These are phyloP conservation scores for Botia kubotai DNA, from an alignment of 2,797 vertebrate species.

Conservation along the genomic window DNA sequence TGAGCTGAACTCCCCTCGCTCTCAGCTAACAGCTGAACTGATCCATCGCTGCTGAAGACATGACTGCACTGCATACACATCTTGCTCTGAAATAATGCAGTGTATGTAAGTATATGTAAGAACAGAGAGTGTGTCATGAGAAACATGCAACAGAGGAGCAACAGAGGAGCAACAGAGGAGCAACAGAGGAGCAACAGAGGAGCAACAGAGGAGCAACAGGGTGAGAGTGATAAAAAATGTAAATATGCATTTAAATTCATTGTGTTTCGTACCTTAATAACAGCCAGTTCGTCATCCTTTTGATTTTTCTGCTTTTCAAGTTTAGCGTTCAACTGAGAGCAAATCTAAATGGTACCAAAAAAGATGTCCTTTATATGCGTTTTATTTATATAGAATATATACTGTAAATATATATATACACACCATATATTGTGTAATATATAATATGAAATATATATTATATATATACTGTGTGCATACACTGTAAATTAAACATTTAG, in stretches of 20 bases:
- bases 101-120: background rate
- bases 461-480: background rate
- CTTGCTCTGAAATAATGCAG: conserved; percentile 33
- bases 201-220: too few species aligned
- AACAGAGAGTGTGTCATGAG: background rate
- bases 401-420: background rate
- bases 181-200: too few species aligned
- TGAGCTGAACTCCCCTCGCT: conserved; percentile 24
- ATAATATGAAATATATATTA: background rate
- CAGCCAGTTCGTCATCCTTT: conserved; percentile 84
- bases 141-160: conserved; percentile 1
- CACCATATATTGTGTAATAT: background rate
- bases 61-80: conserved; percentile 42
- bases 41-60: background rate
- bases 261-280: conserved; percentile 81
- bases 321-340: conserved; percentile 87
- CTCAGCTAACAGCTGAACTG: conserved; percentile 13
- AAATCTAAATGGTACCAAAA: conserved; percentile 80
- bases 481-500: too few species aligned
- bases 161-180: background rate
- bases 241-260: background rate
- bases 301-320: conserved; percentile 86
- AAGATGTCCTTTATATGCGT: too few species aligned
- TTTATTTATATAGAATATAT: background rate
- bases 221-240: too few species aligned